Evolutionary conservation across 2,797 vertebrate species (phyloP).

Genomic region (Trachurus trachurus): DNA sequence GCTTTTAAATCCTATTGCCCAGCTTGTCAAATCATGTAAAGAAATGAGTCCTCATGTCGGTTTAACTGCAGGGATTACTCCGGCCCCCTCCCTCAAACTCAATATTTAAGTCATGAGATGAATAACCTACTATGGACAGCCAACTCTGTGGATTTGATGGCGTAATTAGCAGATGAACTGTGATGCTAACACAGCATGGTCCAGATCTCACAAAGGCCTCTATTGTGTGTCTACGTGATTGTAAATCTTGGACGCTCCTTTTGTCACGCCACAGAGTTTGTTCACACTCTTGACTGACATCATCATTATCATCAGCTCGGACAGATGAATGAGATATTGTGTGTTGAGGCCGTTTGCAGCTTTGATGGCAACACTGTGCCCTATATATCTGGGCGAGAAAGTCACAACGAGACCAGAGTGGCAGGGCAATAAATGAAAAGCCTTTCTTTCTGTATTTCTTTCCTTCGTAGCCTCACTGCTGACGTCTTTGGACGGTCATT

Average conservation of each 20-base stretch:
- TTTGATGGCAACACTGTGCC: constrained; percentile 6
- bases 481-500: constrained; percentile 13
- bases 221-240: constrained; percentile 57
- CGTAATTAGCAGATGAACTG: constrained; percentile 76
- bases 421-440: constrained; percentile 27
- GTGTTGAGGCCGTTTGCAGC: constrained; percentile 12
- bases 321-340: constrained; percentile 38
- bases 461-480: not conserved
- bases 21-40: constrained; percentile 73
- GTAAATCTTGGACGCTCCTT: constrained; percentile 50
- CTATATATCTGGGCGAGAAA: constrained; percentile 6
- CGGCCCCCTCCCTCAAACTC: constrained; percentile 26
- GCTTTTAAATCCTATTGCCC: constrained; percentile 69
- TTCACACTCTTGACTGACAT: constrained; percentile 53
- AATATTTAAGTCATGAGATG: constrained; percentile 73
- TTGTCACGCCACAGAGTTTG: constrained; percentile 67
- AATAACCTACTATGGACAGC: constrained; percentile 52
- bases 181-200: constrained; percentile 61
- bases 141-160: constrained; percentile 62
- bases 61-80: constrained; percentile 74
- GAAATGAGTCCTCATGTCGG: constrained; percentile 72
- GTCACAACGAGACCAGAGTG: constrained; percentile 7
- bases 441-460: not conserved
- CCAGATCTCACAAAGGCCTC: constrained; percentile 63
- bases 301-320: constrained; percentile 20